Base-by-base conservation (phyloP, 2,797 vertebrate genomes). In the Microchirus variegatus region DNA sequence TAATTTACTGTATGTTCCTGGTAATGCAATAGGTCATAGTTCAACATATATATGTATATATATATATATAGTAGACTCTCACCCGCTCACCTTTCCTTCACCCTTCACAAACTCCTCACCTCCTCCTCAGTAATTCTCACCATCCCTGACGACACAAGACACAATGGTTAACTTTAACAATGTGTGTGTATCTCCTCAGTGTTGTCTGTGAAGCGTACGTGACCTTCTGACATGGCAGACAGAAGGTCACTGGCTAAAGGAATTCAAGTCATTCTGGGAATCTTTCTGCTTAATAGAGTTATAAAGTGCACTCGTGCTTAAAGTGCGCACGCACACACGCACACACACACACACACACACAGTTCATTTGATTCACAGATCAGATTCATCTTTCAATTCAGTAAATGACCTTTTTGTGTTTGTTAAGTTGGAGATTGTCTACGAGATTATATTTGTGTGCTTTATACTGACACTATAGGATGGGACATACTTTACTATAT, bases 151-250 rank as follows among this genome's bases (percentile, higher is more conserved):
- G 68, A 77, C 66, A n/a, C 52, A 73, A 59, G 70, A 73, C 68
- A 92, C 92, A 93, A 92, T 91, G 74, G 84, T 84, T 78, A 75
- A 86, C 69, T 78, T 73, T 46, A 80, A 89, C 90, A 89, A 89
- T 37, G 35, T 43, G 63, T 52, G 56, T 8, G 31, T 46, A 26
- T 61, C 52, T 52, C 18, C 55, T 52, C 22, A 15, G 57, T 49
- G 67, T 90, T 90, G 84, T 89, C 47, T 67, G 63, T 48, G 59
- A 36, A 84, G 79, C 89, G 88, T 87, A 90, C n/a, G n/a, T 89
- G 92, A 78, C 88, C 88, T 73, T 74, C 67, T 88, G 87, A 87
- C 82, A 75, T 48, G 4, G 61, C 63, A 58, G 70, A 48, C 71
- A 59, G 59, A 85, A 83, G 84, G 90, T 84, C 80, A 83, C 71